Evolutionary conservation across 2,113 vertebrate genomes (phyloP), one percentile per base, ranked within the genome.

Genomic region (Kryptolebias marmoratus): DNA sequence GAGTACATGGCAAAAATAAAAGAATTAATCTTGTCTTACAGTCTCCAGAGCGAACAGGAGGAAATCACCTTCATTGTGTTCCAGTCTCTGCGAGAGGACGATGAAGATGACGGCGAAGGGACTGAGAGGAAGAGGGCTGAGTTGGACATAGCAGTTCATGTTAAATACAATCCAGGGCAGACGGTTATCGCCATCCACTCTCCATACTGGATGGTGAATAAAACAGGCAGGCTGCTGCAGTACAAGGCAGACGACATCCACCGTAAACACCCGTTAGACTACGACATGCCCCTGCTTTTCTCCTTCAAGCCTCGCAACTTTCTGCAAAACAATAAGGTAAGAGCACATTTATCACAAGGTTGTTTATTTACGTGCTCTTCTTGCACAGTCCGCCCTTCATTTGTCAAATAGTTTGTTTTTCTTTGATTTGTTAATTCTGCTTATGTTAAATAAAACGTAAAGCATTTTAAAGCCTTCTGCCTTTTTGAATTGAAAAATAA

Each of bases 201-300:
- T 59, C 97, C 98, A 0, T 99, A 99, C 59, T 99, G 98, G 98
- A 97, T 99, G 97, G 92, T 98, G 62, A 99, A 99, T 90, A 98
- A 98, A 91, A 99, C 98, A 0, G 92, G 93, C 42, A 93, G 97
- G 68, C 89, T 99, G 95, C 85, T 99, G 79, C 98, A 99, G 6
- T 99, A 99, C 89, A 98, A 98, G 91, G 96, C 97, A 0, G 98
- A 99, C 77, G 98, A 97, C 64, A 95, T 99, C 85, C 98, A 98
- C 83, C 95, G 96, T 74, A 98, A 98, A 79, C 98, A 99, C 89
- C 95, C 97, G 18, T 94, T 94, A 62, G 93, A 98, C 83, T 96
- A 97, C 54, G 95, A 96, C 83, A 96, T 95, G 85, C 98, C 98
- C 0, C 93, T 99, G 54, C 96, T 99, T 15, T 99, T 98, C 91